Conservation (phyloP, 2,888 invertebrate species). For the Thalpophila matura region DNA sequence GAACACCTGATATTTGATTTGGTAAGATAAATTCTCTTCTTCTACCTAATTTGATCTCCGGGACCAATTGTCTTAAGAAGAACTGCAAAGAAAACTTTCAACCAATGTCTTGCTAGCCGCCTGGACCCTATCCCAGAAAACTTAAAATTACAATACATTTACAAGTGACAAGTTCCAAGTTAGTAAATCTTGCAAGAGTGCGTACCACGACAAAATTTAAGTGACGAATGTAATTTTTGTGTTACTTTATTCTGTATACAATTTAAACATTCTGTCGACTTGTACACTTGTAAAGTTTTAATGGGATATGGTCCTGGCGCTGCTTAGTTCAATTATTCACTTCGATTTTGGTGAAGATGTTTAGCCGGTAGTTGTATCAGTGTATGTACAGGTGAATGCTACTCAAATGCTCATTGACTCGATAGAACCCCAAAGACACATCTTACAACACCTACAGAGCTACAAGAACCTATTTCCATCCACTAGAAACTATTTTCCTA, state of each 20-base stretch:
- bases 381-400: not conserved
- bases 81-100: not conserved
- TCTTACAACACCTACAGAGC: conserved; percentile 17
- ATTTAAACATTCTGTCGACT: no score
- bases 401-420: conserved; percentile 1
- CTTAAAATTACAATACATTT: no score
- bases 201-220: no score
- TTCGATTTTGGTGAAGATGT: not conserved
- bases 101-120: not conserved
- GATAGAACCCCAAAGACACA: conserved; percentile 1
- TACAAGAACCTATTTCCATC: conserved; percentile 40
- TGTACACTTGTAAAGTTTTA: no score
- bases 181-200: no score
- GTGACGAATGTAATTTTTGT: no score
- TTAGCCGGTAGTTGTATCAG: not conserved
- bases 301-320: no score
- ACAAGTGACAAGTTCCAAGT: no score
- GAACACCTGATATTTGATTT: conserved; percentile 49
- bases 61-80: not conserved
- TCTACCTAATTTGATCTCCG: not conserved
- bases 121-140: no score
- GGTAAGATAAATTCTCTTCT: not conserved
- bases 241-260: no score
- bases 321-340: no score
- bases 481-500: conserved; percentile 52